Base-by-base conservation (phyloP, 1,140 invertebrate species). In the Drosophila lacertosa region DNA sequence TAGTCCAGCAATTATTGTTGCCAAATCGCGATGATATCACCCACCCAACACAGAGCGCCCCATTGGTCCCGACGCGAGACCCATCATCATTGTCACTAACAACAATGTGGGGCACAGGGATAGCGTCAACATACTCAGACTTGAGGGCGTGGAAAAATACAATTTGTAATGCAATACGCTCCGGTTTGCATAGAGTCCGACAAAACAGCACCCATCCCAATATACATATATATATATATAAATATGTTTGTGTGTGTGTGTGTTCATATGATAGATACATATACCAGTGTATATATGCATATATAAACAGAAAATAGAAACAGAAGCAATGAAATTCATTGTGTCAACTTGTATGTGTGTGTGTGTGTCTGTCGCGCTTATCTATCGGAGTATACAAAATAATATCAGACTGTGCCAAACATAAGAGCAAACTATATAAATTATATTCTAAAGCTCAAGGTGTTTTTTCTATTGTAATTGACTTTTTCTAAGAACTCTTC, bases 131-230 rank as follows among this genome's bases (percentile, higher is more conserved):
- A 73, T 57, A 62, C 70, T 62, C 45, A 57, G 51, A 71, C 50
- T 67, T 18, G 62, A 76, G 64, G 74, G 77, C 76, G 73, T 88
- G 81, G 65, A 88, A 51, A 88, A 77, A 71, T 69, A 86, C 69
- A 86, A 77, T 86, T 81, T 88, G 81, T 86, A 86, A 88, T 86
- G 81, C 81, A 86, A 86, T 88, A 86, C 81, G 50, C 73, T 69
- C 37, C 73, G 37, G 60, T 86, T 77, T 86, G 80, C 80, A 84
- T 84, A 77, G 62, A 37, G 40, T 45, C 51, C 37, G 32, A 54
- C 69, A 70, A 77, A 62, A 50, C 68, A 57, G 54, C 68, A 57
- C 39, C 40, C 51, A 68, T 40, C 54, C 62, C 65, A 44, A 71
- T 65, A 65, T 60, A 76, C n/a, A n/a, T n/a, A n/a, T n/a, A n/a